Conservation (phyloP, 2,888 invertebrate species). For the Pyrrhia umbra region DNA sequence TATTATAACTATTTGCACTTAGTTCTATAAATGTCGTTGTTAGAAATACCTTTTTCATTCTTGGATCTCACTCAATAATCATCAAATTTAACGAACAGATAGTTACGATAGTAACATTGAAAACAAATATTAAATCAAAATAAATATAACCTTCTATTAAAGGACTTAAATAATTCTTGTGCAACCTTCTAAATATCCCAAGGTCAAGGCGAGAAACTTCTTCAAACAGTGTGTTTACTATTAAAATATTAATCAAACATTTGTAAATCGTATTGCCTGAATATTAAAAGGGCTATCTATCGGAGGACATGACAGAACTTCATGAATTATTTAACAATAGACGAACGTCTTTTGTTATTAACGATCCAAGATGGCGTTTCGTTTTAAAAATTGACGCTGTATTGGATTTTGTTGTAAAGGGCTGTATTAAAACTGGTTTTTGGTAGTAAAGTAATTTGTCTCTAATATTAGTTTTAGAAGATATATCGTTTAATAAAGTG, state of each 20-base stretch:
- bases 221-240: constrained; percentile 26
- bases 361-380: constrained; percentile 7
- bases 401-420: constrained; percentile 4
- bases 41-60: neutral
- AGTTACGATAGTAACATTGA: neutral
- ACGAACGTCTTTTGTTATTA: constrained; percentile 43
- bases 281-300: constrained; percentile 50
- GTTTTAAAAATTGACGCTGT: constrained; percentile 35
- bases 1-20: too few species aligned
- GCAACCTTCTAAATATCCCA: constrained; percentile 2
- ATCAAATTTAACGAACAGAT: neutral
- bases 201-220: constrained; percentile 21
- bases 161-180: constrained; percentile 16
- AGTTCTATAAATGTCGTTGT: too few species aligned
- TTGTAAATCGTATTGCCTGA: constrained; percentile 38
- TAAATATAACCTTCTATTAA: neutral
- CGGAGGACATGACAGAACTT: constrained; percentile 33
- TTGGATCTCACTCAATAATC: neutral
- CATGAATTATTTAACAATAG: constrained; percentile 59
- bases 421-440: neutral
- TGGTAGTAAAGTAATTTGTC: neutral
- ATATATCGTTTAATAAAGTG: neutral
- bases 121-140: neutral
- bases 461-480: too few species aligned
- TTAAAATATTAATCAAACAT: constrained; percentile 40